Percentiles rank a stretch among this genome's conserved stretches.
phyloP scores from a whole-genome alignment of 1,140 invertebrate species.

The Nautilus pompilius region DNA sequence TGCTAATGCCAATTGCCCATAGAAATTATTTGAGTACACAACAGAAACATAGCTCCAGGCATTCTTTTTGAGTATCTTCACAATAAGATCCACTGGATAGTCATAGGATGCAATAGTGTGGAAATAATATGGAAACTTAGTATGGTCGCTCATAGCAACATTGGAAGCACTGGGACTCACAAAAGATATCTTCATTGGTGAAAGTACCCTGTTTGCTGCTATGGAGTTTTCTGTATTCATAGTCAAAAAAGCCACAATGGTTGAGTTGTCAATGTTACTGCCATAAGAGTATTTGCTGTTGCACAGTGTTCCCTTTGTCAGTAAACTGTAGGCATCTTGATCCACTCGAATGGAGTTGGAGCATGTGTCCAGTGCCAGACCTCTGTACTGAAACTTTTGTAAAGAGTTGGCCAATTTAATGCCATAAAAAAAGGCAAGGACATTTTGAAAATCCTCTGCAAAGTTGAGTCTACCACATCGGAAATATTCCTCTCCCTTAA shows the following conservation, averaged over 20 bases:
- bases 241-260: constrained; percentile 41
- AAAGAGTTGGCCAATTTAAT: constrained; percentile 9
- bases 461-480: constrained; percentile 39
- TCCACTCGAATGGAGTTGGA: constrained; percentile 36
- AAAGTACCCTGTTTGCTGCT: constrained; percentile 33
- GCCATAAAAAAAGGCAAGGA: constrained; percentile 37
- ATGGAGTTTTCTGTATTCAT: constrained; percentile 30
- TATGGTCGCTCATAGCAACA: constrained; percentile 68
- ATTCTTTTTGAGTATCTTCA: constrained; percentile 66
- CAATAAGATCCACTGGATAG: constrained; percentile 71
- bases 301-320: constrained; percentile 43
- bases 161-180: constrained; percentile 76
- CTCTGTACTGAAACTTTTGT: constrained; percentile 10
- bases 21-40: constrained; percentile 62
- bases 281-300: constrained; percentile 19
- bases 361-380: constrained; percentile 46
- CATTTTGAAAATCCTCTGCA: constrained; percentile 22
- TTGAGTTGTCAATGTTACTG: constrained; percentile 10
- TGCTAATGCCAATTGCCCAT: constrained; percentile 36
- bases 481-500: constrained; percentile 29
- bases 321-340: constrained; percentile 47
- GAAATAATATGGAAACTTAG: constrained; percentile 72
- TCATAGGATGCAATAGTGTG: constrained; percentile 76
- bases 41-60: constrained; percentile 79
- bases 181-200: constrained; percentile 27